Evolutionary conservation across 2,113 vertebrate species (phyloP).

Genomic region (Bubo bubo): DNA sequence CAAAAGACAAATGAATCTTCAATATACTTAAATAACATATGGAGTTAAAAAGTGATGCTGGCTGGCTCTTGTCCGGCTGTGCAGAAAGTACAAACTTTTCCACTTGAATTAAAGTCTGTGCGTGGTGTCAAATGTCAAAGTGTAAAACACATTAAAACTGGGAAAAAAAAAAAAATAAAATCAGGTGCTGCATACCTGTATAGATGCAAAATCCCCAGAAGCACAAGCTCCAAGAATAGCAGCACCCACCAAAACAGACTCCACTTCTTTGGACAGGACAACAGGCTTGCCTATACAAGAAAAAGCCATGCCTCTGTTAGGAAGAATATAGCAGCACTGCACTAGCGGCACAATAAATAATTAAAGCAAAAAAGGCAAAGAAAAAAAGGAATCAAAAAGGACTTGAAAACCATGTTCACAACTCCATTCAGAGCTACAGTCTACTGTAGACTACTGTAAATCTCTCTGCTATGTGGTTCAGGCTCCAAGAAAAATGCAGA

Average conservation of each 20-base stretch:
- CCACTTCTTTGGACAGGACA: constrained; percentile 88
- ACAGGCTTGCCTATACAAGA: constrained; percentile 84
- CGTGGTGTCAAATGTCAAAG: neutral
- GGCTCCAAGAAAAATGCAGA: neutral
- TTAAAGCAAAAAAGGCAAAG: neutral
- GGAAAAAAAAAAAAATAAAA: neutral
- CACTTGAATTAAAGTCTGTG: constrained; percentile 46
- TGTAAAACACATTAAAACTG: neutral
- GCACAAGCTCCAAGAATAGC: constrained; percentile 92
- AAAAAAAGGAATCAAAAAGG: neutral
- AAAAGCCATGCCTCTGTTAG: constrained; percentile 51
- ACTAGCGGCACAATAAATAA: neutral
- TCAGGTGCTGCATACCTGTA: constrained; percentile 81
- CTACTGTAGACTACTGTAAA: neutral
- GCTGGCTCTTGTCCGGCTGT: constrained; percentile 13
- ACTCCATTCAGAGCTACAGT: neutral
- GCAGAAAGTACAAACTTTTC: constrained; percentile 34
- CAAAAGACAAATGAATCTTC: neutral
- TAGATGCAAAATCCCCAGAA: constrained; percentile 84
- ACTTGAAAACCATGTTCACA: neutral
- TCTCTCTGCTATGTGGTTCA: neutral
- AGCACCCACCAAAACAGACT: constrained; percentile 92
- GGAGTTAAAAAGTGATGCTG: neutral
- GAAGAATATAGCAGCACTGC: neutral
- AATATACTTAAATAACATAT: neutral